These are phyloP conservation scores for Rhamnusium bicolor DNA, from an alignment of 2,888 invertebrate genomes.

Conservation along the genomic window DNA sequence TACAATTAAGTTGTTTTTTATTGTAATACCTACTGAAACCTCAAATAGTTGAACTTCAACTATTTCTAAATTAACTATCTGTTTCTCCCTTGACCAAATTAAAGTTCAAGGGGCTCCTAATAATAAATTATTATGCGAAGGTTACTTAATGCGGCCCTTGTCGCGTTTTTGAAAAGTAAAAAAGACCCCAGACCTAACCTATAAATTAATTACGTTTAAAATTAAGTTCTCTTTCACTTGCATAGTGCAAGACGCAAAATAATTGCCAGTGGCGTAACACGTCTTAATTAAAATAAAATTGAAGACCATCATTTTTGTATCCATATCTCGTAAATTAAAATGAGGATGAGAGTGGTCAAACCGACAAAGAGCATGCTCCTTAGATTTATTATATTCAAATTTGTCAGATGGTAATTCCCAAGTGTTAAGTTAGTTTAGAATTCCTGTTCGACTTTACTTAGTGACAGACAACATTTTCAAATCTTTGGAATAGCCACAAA, in stretches of 20 bases:
- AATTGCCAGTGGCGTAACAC: conserved; percentile 34
- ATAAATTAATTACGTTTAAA: conserved; percentile 28
- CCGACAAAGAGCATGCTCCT: too few species aligned
- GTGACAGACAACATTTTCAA: too few species aligned
- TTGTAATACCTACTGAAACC: background rate
- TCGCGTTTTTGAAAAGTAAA: background rate
- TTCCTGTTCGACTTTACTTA: too few species aligned
- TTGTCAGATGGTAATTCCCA: too few species aligned
- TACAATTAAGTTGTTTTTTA: conserved; percentile 13
- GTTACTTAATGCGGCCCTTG: background rate
- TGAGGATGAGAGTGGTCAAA: too few species aligned
- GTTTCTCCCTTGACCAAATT: conserved; percentile 20
- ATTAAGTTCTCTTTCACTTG: conserved; percentile 24
- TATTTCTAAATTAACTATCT: background rate
- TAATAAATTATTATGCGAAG: conserved; percentile 7
- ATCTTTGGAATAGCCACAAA: too few species aligned
- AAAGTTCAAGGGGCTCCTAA: conserved; percentile 25
- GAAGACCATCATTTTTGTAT: background rate
- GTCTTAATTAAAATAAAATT: background rate
- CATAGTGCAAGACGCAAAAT: conserved; percentile 36
- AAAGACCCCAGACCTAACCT: conserved; percentile 14
- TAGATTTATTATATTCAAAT: too few species aligned
- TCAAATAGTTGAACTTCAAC: background rate
- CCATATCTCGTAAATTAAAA: background rate
- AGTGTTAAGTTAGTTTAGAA: too few species aligned